These are phyloP conservation scores for Triplophysa rosa DNA, from an alignment of 2,113 vertebrate genomes.

Conservation along the genomic window DNA sequence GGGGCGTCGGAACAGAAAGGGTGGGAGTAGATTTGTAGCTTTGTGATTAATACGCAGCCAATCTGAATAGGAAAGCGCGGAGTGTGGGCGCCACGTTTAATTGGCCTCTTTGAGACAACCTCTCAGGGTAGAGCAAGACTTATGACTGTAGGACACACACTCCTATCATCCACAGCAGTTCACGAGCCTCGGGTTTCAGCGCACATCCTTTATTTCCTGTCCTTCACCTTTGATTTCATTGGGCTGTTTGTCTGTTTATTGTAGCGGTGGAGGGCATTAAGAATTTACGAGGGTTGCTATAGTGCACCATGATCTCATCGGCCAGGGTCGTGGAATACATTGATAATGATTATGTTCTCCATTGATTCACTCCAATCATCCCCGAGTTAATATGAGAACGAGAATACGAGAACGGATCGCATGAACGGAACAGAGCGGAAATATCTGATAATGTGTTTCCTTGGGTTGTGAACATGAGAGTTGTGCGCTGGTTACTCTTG, in stretches of 20 bases:
- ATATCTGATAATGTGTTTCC: conserved; percentile 8
- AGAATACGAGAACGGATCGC: background rate
- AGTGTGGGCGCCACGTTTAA: conserved; percentile 29
- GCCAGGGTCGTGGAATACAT: conserved; percentile 1
- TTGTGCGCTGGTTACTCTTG: background rate
- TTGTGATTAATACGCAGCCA: conserved; percentile 24
- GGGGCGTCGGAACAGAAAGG: conserved; percentile 2
- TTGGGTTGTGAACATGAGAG: background rate
- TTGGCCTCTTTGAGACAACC: conserved; percentile 12
- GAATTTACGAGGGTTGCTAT: conserved; percentile 31
- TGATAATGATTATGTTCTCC: conserved; percentile 32
- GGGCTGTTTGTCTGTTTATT: conserved; percentile 30
- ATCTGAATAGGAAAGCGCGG: conserved; percentile 14
- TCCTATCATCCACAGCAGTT: background rate
- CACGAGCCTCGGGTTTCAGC: background rate
- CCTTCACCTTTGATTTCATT: conserved; percentile 14
- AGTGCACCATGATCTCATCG: background rate
- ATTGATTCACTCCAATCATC: conserved; percentile 23
- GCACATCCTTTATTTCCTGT: background rate
- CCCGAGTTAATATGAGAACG: background rate
- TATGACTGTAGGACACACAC: background rate
- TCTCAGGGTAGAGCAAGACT: conserved; percentile 4
- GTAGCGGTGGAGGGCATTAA: conserved; percentile 21
- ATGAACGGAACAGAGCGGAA: conserved; percentile 8
- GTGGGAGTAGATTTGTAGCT: conserved; percentile 39